Conservation (phyloP, 2,888 invertebrate genomes). For the Lepetodrilus schrolli region DNA sequence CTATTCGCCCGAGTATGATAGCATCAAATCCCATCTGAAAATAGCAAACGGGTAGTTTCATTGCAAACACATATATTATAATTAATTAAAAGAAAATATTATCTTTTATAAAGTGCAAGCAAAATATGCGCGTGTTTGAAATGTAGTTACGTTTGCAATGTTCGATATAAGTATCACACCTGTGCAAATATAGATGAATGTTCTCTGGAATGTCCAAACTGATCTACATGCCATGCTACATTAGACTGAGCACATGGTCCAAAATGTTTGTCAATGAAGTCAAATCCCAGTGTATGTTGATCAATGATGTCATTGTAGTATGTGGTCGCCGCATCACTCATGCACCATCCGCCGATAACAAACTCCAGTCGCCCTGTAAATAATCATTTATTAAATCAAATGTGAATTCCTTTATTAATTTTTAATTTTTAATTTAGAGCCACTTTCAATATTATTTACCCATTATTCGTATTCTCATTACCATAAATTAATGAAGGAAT, state of each 20-base stretch:
- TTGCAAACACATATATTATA: no score
- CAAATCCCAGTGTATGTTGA: constrained; percentile 79
- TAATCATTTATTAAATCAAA: neutral
- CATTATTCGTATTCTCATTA: neutral
- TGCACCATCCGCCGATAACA: constrained; percentile 78
- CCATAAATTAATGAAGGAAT: neutral
- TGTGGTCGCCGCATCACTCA: constrained; percentile 79
- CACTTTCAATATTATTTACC: neutral
- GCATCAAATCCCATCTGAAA: constrained; percentile 92
- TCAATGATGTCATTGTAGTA: constrained; percentile 78
- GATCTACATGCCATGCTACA: constrained; percentile 90
- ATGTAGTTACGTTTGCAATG: no score
- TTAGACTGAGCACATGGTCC: constrained; percentile 83
- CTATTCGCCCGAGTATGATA: constrained; percentile 88
- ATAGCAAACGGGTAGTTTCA: no score
- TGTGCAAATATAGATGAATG: constrained; percentile 82
- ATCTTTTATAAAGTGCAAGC: no score
- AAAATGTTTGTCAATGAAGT: constrained; percentile 71
- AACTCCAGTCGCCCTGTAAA: constrained; percentile 76
- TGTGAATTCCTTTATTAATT: neutral
- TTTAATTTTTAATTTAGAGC: neutral
- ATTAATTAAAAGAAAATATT: no score
- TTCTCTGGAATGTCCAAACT: constrained; percentile 90
- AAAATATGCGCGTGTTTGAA: no score
- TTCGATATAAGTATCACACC: no score